These are phyloP conservation scores for Arvicola amphibius DNA, from an alignment of 2,797 vertebrate genomes.

Conservation along the genomic window DNA sequence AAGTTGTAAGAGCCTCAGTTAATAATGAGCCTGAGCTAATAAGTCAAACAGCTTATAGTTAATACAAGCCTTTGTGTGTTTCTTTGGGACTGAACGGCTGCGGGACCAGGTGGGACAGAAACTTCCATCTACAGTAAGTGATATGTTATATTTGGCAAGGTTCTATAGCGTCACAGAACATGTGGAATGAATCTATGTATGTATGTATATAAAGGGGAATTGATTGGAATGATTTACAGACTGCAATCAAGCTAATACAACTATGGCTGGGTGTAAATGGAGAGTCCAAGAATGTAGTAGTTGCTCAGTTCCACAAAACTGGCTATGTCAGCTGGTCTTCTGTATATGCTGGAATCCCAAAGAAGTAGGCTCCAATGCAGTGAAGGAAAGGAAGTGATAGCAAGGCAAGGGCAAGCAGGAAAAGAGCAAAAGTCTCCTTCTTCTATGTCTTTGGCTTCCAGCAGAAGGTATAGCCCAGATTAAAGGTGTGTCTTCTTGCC, in stretches of 20 bases:
- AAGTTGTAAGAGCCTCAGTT: no score
- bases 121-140: not conserved
- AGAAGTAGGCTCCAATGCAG: not conserved
- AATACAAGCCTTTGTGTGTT: no score
- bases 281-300: not conserved
- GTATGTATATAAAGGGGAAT: not conserved
- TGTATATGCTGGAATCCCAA: not conserved
- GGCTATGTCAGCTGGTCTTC: not conserved
- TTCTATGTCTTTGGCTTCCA: not conserved
- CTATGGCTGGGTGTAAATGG: not conserved
- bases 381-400: not conserved
- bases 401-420: not conserved
- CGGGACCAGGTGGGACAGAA: no score
- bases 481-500: not conserved
- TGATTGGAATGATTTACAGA: not conserved
- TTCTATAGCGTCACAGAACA: not conserved
- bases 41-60: no score
- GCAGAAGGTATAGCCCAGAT: not conserved
- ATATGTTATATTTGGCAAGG: not conserved
- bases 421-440: not conserved
- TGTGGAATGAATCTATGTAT: not conserved
- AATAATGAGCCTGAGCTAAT: no score
- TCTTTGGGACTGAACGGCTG: no score
- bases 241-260: not conserved
- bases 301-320: not conserved